A percentile compares a stretch with the other conserved stretches of the same genome.
Conservation (phyloP, 1,140 invertebrate species). For the Dolichoris vasculosae region DNA sequence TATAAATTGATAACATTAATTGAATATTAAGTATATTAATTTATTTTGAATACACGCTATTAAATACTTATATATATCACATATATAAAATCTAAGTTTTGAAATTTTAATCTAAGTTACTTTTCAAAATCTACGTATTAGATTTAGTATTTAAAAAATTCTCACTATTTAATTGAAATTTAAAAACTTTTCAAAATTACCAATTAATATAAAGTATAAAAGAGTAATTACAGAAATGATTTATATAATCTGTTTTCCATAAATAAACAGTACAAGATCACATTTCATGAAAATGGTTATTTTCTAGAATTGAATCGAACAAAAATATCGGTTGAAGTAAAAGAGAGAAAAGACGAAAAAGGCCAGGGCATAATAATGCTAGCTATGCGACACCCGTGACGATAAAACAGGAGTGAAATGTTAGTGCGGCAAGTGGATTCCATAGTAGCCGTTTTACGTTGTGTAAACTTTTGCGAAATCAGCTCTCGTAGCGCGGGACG, state of each 20-base stretch:
- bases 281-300: not conserved
- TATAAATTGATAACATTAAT: too few species aligned
- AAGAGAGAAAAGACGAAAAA: not conserved
- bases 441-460: conserved; percentile 11
- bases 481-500: not conserved
- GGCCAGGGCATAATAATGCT: not conserved
- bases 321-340: not conserved
- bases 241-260: too few species aligned
- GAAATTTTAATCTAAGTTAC: too few species aligned
- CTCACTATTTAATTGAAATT: too few species aligned
- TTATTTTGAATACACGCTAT: too few species aligned
- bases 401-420: conserved; percentile 37
- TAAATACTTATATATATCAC: too few species aligned
- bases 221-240: too few species aligned
- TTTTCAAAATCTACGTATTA: too few species aligned
- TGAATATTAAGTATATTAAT: too few species aligned
- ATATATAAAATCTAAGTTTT: too few species aligned
- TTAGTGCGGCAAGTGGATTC: not conserved
- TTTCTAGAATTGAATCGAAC: not conserved
- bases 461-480: conserved; percentile 44
- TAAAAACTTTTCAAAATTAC: too few species aligned
- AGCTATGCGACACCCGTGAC: not conserved
- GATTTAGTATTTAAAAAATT: too few species aligned
- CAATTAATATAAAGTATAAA: not conserved
- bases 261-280: not conserved